Base-by-base conservation (phyloP, 2,797 vertebrate genomes). In the Galago senegalensis region DNA sequence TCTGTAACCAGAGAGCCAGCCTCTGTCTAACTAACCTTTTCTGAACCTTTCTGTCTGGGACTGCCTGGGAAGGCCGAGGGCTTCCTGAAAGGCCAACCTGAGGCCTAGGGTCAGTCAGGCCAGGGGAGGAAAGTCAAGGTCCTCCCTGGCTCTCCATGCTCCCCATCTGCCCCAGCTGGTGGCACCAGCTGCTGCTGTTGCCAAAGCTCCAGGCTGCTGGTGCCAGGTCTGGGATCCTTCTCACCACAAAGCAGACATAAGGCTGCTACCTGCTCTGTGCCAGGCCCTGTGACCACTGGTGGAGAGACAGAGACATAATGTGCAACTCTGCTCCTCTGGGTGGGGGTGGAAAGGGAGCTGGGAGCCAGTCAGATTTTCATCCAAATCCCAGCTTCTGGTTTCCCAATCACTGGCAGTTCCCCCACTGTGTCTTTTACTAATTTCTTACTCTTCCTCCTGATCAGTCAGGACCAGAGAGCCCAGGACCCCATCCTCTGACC, bases 21-120 rank as follows among this genome's bases (percentile, higher is more conserved):
- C 65, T 94, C 89, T 79, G 43, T 37, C 46, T 77, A 16, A 23
- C 37, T 72, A 73, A 20, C 17, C 84, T 70, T 76, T 60, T 65
- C 40, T 43, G 67, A n/a, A 43, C 14, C 12, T 70, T 7, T 37
- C 27, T 46, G 4, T 73, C 43, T 81, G 27, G 3, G 58, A 18
- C 49, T n/a, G 6, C 37, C 46, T 3, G 23, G 46, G 14, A 23
- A 25, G 29, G 40, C 49, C 17, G 7, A 63, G 34, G 37, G 12
- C 21, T 84, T 87, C 34, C 65, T 80, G 56, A 89, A 84, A 87
- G 29, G 16, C 20, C 49, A 82, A 2, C 23, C 8, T 3, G n/a
- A 85, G 23, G 5, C 9, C 3, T 9, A 67, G 7, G 25, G 29
- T 82, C 1, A 4, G 25, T 46, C 63, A 9, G 29, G 1, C 27